These are phyloP conservation scores for Dinoponera quadriceps DNA, from an alignment of 1,140 invertebrate species.

Conservation along the genomic window DNA sequence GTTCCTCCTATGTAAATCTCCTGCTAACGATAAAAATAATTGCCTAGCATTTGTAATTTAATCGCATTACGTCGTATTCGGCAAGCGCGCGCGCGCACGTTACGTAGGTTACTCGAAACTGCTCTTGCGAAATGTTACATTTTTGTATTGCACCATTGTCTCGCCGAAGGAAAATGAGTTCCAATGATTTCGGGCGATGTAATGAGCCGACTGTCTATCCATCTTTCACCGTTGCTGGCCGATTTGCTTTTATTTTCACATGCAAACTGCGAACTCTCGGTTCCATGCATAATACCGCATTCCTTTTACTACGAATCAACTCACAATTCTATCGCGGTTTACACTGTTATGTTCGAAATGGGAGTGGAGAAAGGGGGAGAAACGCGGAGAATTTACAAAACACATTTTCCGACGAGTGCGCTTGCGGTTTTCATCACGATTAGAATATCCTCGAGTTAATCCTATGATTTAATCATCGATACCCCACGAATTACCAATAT, in stretches of 20 bases:
- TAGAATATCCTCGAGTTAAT: not conserved
- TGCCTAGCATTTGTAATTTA: conserved; percentile 41
- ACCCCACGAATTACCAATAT: not conserved
- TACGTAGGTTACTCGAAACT: not conserved
- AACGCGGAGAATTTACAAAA: not conserved
- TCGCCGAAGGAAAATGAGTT: conserved; percentile 40
- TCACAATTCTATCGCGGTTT: not conserved
- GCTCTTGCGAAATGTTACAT: not conserved
- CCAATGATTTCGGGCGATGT: conserved; percentile 35
- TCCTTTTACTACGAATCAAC: conserved; percentile 8
- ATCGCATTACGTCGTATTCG: conserved; percentile 9
- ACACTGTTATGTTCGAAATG: not conserved
- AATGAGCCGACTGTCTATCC: conserved; percentile 32
- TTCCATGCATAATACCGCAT: conserved; percentile 6
- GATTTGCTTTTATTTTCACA: conserved; percentile 35
- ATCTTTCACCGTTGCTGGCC: conserved; percentile 30
- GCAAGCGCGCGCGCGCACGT: not conserved
- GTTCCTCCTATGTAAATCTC: conserved; percentile 15
- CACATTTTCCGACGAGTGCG: not conserved
- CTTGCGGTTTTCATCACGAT: not conserved
- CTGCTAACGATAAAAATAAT: conserved; percentile 42
- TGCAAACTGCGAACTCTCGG: conserved; percentile 7
- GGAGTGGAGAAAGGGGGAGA: not conserved
- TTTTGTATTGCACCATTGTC: conserved; percentile 53
- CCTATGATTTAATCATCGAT: not conserved